Conservation (phyloP, 2,113 vertebrate species). For the Rallus limicola region DNA sequence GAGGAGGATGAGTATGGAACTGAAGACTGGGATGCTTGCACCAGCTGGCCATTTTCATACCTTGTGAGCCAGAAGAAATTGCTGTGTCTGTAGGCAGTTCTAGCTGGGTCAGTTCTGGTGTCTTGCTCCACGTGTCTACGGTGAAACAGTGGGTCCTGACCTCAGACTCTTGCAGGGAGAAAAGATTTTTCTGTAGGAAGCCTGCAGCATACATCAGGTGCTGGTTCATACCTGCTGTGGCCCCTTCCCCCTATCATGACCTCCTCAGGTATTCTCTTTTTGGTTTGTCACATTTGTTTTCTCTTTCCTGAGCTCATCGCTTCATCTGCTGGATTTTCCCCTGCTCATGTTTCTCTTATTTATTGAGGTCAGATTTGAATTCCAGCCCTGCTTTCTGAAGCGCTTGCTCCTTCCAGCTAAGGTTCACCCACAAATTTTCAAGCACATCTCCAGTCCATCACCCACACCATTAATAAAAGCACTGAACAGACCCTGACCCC, state of each 20-base stretch:
- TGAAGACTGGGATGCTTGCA: neutral
- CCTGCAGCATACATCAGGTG: fast-evolving
- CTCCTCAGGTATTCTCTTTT: neutral
- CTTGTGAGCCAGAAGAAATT: neutral
- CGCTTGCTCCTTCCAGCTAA: neutral
- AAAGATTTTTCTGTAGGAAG: neutral
- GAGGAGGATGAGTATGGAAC: neutral
- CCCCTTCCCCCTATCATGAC: neutral
- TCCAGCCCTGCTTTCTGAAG: neutral
- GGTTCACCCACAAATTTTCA: neutral
- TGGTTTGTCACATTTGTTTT: neutral
- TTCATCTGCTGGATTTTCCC: neutral
- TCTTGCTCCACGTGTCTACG: neutral
- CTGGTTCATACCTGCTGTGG: fast-evolving
- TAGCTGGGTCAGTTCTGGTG: neutral
- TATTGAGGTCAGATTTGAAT: neutral
- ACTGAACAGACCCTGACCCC: neutral
- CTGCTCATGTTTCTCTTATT: neutral
- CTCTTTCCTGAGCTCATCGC: neutral
- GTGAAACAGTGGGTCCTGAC: neutral
- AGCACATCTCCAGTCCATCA: neutral
- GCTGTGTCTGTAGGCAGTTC: neutral
- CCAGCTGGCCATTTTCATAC: neutral
- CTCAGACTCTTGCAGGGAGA: neutral
- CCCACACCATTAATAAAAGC: neutral